Evolutionary conservation across 2,797 vertebrate genomes (phyloP), one percentile per base, ranked within the genome.

Genomic region (Salarias fasciatus): DNA sequence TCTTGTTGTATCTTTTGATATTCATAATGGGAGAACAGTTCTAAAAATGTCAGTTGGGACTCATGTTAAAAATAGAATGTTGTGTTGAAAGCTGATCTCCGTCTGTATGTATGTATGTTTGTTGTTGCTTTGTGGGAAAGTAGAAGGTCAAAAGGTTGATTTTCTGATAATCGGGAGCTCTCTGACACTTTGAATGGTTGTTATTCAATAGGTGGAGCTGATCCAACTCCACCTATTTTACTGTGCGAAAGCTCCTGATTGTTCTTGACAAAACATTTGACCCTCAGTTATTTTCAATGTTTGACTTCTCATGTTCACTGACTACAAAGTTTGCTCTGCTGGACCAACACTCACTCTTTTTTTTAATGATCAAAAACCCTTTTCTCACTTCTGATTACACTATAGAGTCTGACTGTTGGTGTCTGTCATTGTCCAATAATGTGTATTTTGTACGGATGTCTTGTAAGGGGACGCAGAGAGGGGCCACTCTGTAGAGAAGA

Each of bases 401-500:
- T 50, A 79, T 48, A 53, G 42, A 74, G 54, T 69, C 14, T 37
- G 36, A 65, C 43, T 71, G 18, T 84, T 56, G 70, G 75, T 82
- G 69, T 85, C 64, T 77, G 5, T 79, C 66, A 44, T 86, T 92
- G 72, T 80, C 66, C 69, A 61, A 69, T 75, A 81, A 77, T 70
- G 46, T 86, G 69, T 72, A 77, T 86, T 88, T 85, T 85, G 59
- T 79, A 93, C 68, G 68, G 65, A 79, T 74, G 59, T 79, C 51
- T 66, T 69, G n/a, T 69, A 77, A 59, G 55, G 89, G 90, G 92
- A 87, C 91, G 91, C 86, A 71, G 91, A 90, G 91, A 95, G 92
- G 90, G 91, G 90, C 94, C 91, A 92, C 94, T 92, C 91, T 82
- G 63, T 87, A 82, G 81, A 83, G 60, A 93, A 93, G 83, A 84